phyloP scores from a whole-genome alignment of 1,140 invertebrate species.

The Caenorhabditis briggsae region DNA sequence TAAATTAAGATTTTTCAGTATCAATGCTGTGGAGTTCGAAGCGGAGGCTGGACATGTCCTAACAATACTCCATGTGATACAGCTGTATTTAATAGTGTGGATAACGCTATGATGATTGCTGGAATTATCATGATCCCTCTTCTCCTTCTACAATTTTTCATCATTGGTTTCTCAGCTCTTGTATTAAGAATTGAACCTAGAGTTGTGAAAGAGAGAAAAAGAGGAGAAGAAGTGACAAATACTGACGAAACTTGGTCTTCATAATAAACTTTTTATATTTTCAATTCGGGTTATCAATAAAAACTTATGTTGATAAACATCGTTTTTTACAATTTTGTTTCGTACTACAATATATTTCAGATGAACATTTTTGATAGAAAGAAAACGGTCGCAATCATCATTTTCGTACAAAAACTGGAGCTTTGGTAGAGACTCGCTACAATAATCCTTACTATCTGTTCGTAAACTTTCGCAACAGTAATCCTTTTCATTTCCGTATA shows the following conservation, averaged over 20 bases:
- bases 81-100: conserved; percentile 2
- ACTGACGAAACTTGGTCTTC: neutral
- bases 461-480: too few relatives aligned
- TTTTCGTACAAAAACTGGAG: too few relatives aligned
- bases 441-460: too few relatives aligned
- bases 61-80: conserved; percentile 11
- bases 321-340: too few relatives aligned
- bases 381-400: too few relatives aligned
- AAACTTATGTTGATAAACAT: too few relatives aligned
- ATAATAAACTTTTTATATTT: too few relatives aligned
- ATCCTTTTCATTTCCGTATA: too few relatives aligned
- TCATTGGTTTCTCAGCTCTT: neutral
- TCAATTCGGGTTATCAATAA: too few relatives aligned
- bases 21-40: conserved; percentile 11
- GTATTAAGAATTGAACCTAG: neutral
- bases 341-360: too few relatives aligned
- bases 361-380: too few relatives aligned
- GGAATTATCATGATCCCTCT: conserved; percentile 5
- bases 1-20: neutral
- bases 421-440: too few relatives aligned
- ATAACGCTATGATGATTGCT: conserved; percentile 32
- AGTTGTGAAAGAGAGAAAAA: neutral
- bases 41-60: neutral
- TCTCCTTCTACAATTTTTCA: neutral
- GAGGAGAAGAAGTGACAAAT: neutral